These are phyloP conservation scores for Ceuthmochares aereus DNA, from an alignment of 2,113 vertebrate genomes.

Conservation along the genomic window DNA sequence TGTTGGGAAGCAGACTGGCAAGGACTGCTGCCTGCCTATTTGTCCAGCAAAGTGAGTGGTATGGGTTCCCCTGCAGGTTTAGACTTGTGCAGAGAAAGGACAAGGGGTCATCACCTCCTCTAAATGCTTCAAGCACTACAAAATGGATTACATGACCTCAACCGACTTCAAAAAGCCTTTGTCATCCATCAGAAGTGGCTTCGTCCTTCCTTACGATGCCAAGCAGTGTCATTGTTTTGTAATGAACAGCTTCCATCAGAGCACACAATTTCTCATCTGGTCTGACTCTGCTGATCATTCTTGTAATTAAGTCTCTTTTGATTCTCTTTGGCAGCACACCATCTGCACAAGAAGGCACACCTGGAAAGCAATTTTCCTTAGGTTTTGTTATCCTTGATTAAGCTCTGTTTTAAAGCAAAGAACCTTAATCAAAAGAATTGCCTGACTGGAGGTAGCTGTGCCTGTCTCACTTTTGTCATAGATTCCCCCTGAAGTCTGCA, in stretches of 20 bases:
- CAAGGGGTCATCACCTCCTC: neutral
- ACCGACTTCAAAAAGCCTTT: slow-evolving; percentile 26
- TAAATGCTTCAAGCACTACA: neutral
- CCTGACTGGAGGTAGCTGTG: neutral
- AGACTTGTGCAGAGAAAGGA: neutral
- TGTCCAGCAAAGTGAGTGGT: neutral
- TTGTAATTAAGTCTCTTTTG: slow-evolving; percentile 64
- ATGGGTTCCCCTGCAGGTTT: neutral
- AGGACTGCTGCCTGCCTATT: neutral
- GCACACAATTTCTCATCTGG: slow-evolving; percentile 31
- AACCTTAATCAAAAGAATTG: slow-evolving; percentile 60
- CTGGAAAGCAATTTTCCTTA: slow-evolving; percentile 58
- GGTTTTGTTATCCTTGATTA: slow-evolving; percentile 67
- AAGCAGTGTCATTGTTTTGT: slow-evolving; percentile 28
- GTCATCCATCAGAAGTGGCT: slow-evolving; percentile 4
- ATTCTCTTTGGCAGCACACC: slow-evolving; percentile 64
- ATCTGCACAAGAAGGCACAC: slow-evolving; percentile 64
- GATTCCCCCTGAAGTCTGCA: slow-evolving; percentile 10
- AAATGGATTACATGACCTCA: neutral
- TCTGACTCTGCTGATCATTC: slow-evolving; percentile 52
- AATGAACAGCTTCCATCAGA: slow-evolving; percentile 63
- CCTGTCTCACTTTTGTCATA: slow-evolving; percentile 6
- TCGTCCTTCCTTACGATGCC: neutral
- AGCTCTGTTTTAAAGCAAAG: slow-evolving; percentile 61
- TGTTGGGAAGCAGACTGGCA: neutral